A percentile compares a stretch with the other conserved stretches of the same genome.
These are phyloP conservation scores for Brachynemurus nebulosus DNA, from an alignment of 2,888 invertebrate species.

Conservation along the genomic window DNA sequence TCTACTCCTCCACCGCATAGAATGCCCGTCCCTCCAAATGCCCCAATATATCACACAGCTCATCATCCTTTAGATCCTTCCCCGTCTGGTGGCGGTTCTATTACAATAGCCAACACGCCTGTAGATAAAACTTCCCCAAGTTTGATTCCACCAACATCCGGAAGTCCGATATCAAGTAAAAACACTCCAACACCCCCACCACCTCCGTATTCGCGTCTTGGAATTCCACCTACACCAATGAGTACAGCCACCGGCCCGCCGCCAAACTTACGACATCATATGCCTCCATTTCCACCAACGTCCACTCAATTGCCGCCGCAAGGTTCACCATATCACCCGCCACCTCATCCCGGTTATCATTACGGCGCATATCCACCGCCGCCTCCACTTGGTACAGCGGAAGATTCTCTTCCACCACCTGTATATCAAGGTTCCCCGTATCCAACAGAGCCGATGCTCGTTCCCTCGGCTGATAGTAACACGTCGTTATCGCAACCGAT, in stretches of 20 bases:
- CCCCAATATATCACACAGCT: constrained; percentile 32
- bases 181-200: constrained; percentile 27
- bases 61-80: constrained; percentile 39
- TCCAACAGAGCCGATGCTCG: constrained; percentile 22
- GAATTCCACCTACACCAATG: constrained; percentile 17
- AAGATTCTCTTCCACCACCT: constrained; percentile 27
- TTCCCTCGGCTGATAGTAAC: constrained; percentile 15
- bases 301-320: constrained; percentile 27
- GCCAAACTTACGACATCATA: constrained; percentile 25
- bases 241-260: constrained; percentile 27
- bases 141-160: constrained; percentile 30
- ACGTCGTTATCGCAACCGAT: constrained; percentile 16
- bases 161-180: constrained; percentile 29
- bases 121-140: constrained; percentile 26
- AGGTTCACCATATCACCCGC: constrained; percentile 33
- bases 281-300: constrained; percentile 27
- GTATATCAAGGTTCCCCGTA: constrained; percentile 32
- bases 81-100: constrained; percentile 38
- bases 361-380: constrained; percentile 33
- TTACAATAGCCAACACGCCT: constrained; percentile 27
- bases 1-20: constrained; percentile 21
- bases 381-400: constrained; percentile 28
- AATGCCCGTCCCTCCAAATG: constrained; percentile 20
- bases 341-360: constrained; percentile 33
- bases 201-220: constrained; percentile 19